A percentile compares a stretch with the other conserved stretches of the same genome.
Conservation (phyloP, 2,797 vertebrate species). For the Scyliorhinus canicula region DNA sequence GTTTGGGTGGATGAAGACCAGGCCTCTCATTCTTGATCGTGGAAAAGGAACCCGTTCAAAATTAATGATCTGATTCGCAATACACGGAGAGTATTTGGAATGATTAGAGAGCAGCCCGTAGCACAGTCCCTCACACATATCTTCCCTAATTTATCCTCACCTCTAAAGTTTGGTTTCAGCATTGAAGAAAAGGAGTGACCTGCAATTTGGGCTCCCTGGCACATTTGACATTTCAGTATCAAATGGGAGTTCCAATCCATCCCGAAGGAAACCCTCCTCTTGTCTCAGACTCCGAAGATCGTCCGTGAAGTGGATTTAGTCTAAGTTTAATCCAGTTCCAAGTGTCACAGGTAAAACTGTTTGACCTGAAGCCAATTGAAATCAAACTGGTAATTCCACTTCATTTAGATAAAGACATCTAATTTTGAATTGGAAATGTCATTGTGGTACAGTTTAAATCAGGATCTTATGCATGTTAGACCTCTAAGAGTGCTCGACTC, state of each 20-base stretch:
- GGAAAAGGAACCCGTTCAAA: not conserved
- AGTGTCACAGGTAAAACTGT: not conserved
- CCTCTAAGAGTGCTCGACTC: not conserved
- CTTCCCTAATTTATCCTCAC: not conserved
- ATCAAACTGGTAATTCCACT: not conserved
- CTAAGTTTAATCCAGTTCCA: not conserved
- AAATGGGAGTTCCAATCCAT: not conserved
- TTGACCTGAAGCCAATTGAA: not conserved
- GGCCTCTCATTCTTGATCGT: not conserved
- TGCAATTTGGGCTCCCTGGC: not conserved
- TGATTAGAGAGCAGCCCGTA: not conserved
- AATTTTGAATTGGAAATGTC: not conserved
- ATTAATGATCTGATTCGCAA: not conserved
- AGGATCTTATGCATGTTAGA: not conserved
- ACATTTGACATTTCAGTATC: not conserved
- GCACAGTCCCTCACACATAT: not conserved
- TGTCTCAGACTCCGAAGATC: not conserved
- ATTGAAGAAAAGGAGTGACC: not conserved
- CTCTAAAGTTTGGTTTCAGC: not conserved
- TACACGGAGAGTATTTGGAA: not conserved
- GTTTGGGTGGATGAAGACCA: not conserved
- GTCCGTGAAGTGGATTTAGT: not conserved
- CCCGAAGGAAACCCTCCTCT: not conserved
- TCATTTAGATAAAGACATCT: not conserved
- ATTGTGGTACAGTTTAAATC: not conserved